These are phyloP conservation scores for Coregonus sp. DNA, from an alignment of 2,797 vertebrate genomes.

Conservation along the genomic window DNA sequence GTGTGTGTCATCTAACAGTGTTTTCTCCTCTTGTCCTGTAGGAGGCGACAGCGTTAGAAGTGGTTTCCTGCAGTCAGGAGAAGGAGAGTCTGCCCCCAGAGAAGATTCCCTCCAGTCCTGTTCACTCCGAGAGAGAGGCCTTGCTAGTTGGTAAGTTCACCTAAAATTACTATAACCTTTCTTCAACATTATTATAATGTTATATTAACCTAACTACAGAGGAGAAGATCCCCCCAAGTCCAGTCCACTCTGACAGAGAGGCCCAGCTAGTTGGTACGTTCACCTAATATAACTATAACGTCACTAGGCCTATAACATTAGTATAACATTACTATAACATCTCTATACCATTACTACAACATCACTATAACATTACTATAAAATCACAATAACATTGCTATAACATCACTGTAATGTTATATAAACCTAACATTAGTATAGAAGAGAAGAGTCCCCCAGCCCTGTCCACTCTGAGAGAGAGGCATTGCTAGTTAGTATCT, in stretches of 20 bases:
- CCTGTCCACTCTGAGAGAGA: not conserved
- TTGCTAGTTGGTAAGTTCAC: conserved; percentile 85
- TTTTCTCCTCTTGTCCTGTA: conserved; percentile 47
- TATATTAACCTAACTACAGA: not conserved
- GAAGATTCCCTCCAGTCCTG: conserved; percentile 76
- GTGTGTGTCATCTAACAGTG: not conserved
- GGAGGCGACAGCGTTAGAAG: conserved; percentile 74
- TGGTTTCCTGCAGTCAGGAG: conserved; percentile 87
- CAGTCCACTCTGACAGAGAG: not conserved
- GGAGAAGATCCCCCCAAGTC: no score
- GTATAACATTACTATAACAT: not conserved
- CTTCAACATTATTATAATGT: not conserved
- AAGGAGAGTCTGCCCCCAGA: conserved; percentile 79
- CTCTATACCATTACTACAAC: not conserved
- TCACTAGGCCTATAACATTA: not conserved
- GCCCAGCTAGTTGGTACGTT: not conserved
- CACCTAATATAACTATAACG: not conserved
- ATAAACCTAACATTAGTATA: not conserved
- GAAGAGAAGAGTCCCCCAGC: not conserved
- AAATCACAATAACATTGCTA: not conserved
- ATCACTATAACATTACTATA: not conserved
- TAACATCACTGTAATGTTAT: not conserved
- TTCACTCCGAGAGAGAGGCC: conserved; percentile 90
- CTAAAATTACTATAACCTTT: not conserved
- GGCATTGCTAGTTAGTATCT: not conserved